Evolutionary conservation across 2,888 invertebrate genomes (phyloP).

Genomic region (Lysandra bellargus): DNA sequence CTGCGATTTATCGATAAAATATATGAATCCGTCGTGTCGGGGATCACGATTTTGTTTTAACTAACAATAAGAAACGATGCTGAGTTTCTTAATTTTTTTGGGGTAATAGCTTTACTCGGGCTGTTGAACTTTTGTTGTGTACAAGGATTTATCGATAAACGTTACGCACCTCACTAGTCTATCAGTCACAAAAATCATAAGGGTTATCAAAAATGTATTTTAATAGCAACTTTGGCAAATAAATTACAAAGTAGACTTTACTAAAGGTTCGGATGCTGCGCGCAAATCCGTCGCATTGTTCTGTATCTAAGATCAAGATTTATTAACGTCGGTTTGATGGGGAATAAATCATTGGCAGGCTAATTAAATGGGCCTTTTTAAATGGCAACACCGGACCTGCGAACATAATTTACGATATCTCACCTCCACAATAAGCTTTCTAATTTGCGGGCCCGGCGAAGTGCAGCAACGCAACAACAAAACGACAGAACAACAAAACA

Average conservation of each 20-base stretch:
- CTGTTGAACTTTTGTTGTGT: background rate
- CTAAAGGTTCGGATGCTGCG: conserved; percentile 16
- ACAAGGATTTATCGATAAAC: background rate
- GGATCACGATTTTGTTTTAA: conserved; percentile 71
- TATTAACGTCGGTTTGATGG: conserved; percentile 60
- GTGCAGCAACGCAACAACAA: conserved; percentile 68
- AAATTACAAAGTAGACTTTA: background rate
- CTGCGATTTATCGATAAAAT: conserved; percentile 70
- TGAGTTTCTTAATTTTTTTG: conserved; percentile 6
- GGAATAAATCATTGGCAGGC: conserved; percentile 68
- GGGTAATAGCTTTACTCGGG: background rate
- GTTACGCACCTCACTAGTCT: background rate
- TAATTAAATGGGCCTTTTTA: conserved; percentile 72
- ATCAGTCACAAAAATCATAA: background rate
- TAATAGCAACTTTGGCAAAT: background rate
- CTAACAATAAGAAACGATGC: conserved; percentile 34
- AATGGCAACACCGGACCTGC: conserved; percentile 57
- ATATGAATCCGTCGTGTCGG: conserved; percentile 69
- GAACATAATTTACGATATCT: conserved; percentile 74
- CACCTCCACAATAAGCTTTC: conserved; percentile 72
- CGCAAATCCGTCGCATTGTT: conserved; percentile 37
- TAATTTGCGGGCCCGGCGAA: conserved; percentile 68
- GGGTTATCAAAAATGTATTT: background rate
- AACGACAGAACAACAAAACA: conserved; percentile 65
- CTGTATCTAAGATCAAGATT: conserved; percentile 54